These are phyloP conservation scores for Circaetus gallicus DNA, from an alignment of 2,113 vertebrate species.

Conservation along the genomic window DNA sequence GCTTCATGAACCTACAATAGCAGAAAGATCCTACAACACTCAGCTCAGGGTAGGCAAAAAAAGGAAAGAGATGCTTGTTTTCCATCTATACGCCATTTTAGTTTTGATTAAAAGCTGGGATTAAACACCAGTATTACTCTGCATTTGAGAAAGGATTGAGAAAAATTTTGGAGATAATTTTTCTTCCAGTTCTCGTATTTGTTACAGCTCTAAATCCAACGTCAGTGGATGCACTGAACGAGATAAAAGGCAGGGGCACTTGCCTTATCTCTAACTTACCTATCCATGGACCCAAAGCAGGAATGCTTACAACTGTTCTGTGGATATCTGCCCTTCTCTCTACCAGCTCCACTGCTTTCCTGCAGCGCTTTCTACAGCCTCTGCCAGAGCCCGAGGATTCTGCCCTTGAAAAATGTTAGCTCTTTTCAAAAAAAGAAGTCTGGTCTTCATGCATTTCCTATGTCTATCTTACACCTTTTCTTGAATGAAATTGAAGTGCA, in stretches of 20 bases:
- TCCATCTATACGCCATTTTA: not conserved
- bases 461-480: not conserved
- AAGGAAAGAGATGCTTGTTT: not conserved
- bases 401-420: not conserved
- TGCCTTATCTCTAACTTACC: not conserved
- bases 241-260: not conserved
- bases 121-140: not conserved
- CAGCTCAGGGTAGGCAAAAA: not conserved
- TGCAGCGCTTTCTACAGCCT: not conserved
- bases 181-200: not conserved
- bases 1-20: not conserved
- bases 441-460: not conserved
- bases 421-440: not conserved
- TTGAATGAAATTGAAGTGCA: not conserved
- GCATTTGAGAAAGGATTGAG: not conserved
- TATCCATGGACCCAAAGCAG: not conserved
- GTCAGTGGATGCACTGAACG: not conserved
- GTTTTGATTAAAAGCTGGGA: not conserved
- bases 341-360: not conserved
- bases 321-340: not conserved
- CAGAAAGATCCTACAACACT: not conserved
- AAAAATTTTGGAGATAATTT: not conserved
- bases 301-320: not conserved
- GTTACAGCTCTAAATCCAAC: not conserved
- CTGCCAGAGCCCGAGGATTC: not conserved